Conservation (phyloP, 2,797 vertebrate genomes). For the Protosalanx chinensis region DNA sequence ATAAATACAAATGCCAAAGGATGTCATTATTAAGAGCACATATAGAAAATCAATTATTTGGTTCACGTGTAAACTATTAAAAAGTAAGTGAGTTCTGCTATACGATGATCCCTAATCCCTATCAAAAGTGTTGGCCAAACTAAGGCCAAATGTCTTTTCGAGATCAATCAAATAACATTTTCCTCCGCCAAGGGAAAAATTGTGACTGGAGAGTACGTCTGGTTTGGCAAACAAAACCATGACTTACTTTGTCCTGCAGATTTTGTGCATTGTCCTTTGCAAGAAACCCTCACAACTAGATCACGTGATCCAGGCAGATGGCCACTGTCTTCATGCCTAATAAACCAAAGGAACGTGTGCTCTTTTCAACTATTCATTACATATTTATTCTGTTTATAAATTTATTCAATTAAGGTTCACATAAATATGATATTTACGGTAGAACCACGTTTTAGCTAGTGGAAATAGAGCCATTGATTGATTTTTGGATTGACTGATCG, state of each 20-base stretch:
- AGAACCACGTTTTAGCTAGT: too few species aligned
- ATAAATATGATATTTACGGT: background rate
- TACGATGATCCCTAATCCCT: background rate
- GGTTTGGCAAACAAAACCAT: too few species aligned
- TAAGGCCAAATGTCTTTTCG: background rate
- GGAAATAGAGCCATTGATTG: too few species aligned
- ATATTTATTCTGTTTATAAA: background rate
- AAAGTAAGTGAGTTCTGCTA: background rate
- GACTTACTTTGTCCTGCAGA: background rate
- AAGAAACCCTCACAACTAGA: too few species aligned
- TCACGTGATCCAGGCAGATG: too few species aligned
- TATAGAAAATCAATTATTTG: constrained; percentile 3
- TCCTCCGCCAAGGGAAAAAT: background rate
- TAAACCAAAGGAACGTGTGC: too few species aligned
- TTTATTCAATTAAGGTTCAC: background rate
- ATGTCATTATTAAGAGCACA: background rate
- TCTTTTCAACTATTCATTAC: too few species aligned
- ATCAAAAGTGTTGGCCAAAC: background rate
- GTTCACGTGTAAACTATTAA: background rate
- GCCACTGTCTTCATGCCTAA: too few species aligned
- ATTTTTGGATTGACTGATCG: too few species aligned
- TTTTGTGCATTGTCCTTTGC: too few species aligned
- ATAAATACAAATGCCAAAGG: background rate
- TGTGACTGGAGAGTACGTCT: background rate
- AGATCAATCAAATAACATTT: background rate